Conservation (phyloP, 2,113 vertebrate species). For the Trinectes maculatus region DNA sequence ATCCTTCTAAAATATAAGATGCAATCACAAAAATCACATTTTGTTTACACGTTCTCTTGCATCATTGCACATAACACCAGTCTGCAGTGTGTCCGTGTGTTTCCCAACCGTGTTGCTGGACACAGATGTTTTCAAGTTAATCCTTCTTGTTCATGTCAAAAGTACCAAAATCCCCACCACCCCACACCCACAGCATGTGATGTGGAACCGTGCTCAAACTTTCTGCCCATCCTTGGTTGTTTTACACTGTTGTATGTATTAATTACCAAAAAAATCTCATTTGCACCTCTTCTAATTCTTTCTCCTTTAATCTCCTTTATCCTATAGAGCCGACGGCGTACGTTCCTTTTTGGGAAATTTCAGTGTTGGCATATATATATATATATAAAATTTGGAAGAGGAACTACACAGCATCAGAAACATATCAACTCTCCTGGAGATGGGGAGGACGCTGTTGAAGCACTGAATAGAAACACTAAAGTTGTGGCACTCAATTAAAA, state of each 20-base stretch:
- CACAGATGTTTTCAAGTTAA: neutral
- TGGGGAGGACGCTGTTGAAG: slow-evolving; percentile 85
- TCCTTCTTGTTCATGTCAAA: neutral
- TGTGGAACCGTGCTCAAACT: neutral
- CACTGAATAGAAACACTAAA: slow-evolving; percentile 97
- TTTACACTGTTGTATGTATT: neutral
- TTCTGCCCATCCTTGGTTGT: neutral
- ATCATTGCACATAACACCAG: neutral
- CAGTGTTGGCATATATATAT: slow-evolving; percentile 81
- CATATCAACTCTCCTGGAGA: slow-evolving; percentile 87
- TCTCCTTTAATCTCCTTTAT: slow-evolving; percentile 43
- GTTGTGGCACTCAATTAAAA: slow-evolving; percentile 90
- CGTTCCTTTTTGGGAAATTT: slow-evolving; percentile 78
- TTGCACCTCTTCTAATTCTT: slow-evolving; percentile 12
- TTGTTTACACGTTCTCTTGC: too few relatives aligned
- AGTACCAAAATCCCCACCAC: neutral
- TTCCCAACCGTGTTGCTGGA: neutral
- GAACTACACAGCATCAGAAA: slow-evolving; percentile 83
- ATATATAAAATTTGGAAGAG: slow-evolving; percentile 85
- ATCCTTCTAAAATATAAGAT: neutral
- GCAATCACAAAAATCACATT: too few relatives aligned
- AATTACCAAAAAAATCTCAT: neutral
- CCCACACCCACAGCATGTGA: neutral
- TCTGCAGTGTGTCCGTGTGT: neutral
- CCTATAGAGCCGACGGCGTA: slow-evolving; percentile 80